Evolutionary conservation across 2,113 vertebrate genomes (phyloP), one percentile per base, ranked within the genome.

Genomic region (Pygoscelis antarcticus): DNA sequence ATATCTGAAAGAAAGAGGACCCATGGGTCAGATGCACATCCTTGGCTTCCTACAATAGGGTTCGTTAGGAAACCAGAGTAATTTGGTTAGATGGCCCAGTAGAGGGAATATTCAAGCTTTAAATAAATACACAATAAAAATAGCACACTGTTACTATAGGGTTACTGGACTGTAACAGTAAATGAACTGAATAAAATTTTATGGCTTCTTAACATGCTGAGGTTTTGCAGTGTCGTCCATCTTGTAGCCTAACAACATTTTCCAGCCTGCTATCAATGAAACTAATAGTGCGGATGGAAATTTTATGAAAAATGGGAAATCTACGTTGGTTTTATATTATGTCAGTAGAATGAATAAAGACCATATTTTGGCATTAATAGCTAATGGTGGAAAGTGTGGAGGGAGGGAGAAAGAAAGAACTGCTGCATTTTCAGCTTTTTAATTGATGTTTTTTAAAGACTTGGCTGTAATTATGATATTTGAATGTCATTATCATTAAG

Each of bases 41-140:
- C 60, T 70, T 60, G 47, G 54, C 29, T 72, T 95, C 21, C n/a
- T 77, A 30, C 60, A 96, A 69, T 6, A 65, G 68, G 86, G 64
- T 95, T 95, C 4, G 1, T 98, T 97, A 96, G 65, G 21, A 96
- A 95, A 94, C 44, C 17, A 92, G 83, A 97, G 83, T 94, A 97
- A 97, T 97, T 97, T 96, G 77, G 65, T 96, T 96, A 96, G 93
- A 96, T 97, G 65, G 96, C 76, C 91, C 70, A 89, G 94, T 77
- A 90, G 96, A 97, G 57, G 46, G 90, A 98, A 98, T 97, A 97
- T 97, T 97, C 97, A 98, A 97, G 96, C 96, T 98, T 98, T 98
- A 98, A 98, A 98, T 98, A 98, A 98, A 98, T 98, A 98, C 97
- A 98, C 97, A 98, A 98, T 98, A 98, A 98, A 98, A 98, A 98